Base-by-base conservation (phyloP, 2,888 invertebrate species). In the Eupithecia centaureata region DNA sequence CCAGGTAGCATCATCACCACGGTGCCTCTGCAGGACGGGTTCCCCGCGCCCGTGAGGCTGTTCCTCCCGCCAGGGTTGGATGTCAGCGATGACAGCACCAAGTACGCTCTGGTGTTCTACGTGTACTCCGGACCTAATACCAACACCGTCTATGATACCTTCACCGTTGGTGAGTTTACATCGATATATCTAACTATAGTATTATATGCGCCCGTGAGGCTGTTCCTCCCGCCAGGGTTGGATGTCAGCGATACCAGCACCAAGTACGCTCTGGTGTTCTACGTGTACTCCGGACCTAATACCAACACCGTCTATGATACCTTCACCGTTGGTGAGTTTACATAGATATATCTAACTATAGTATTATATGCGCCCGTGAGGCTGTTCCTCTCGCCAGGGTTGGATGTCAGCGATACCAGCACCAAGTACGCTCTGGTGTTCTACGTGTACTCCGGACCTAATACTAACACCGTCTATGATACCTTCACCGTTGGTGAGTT, bases 71-170 rank as follows among this genome's bases (percentile, higher is more conserved):
- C 96, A 0, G 94, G 94, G 32, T 91, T 97, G 32, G 90, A 96
- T 79, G 86, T 95, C 52, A 91, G 93, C 12, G 94, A 95, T 71
- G 84, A 82, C 7, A 78, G 74, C 1, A 89, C 87, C 1, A 94
- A 93, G 65, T 97, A 97, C 82, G 96, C 97, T 0, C 85, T 97
- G 87, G 91, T 97, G 22, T 95, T 96, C 75, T 94, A 95, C 73
- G 96, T 97, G 85, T 97, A 98, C 85, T 98, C 95, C 0, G 98
- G 98, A 0, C 98, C 98, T 5, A 96, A 96, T 73, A 96, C 96
- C 0, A 97, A 97, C 73, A 94, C 95, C 30, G 96, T 98, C 0
- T 95, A 90, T 7, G 96, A 97, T 63, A 88, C 91, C 0, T 97
- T 96, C 75, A 88, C 92, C 35, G 90, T 96, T 32, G 95, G 95